phyloP scores from a whole-genome alignment of 2,113 vertebrate genomes.

The Rhinopomastus cyanomelas region DNA sequence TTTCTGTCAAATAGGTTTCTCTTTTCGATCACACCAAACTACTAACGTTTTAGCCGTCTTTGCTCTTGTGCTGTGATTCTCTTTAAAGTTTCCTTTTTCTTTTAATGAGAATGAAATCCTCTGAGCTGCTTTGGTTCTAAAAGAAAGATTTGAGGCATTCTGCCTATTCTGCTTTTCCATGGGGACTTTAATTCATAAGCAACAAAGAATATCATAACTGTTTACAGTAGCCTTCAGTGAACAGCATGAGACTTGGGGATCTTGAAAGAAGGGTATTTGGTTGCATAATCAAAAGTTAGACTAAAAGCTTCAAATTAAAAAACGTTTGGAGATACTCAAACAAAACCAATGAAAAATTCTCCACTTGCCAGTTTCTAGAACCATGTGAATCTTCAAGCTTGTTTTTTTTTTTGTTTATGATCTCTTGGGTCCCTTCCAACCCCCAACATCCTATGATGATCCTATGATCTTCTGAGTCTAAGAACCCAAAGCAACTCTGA shows the following conservation, averaged over 20 bases:
- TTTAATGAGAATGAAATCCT: not conserved
- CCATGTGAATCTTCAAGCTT: not conserved
- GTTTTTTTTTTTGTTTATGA: no score
- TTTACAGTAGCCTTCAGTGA: constrained; percentile 38
- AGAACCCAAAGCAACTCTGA: not conserved
- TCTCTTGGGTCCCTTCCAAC: no score
- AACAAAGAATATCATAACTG: constrained; percentile 29
- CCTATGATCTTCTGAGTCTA: not conserved
- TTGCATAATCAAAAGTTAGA: constrained; percentile 33
- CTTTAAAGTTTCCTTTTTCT: not conserved
- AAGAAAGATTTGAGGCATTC: constrained; percentile 10
- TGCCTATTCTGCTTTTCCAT: not conserved
- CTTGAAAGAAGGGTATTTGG: constrained; percentile 24
- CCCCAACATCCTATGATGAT: no score
- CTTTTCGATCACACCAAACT: not conserved
- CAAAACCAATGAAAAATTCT: not conserved
- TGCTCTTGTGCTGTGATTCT: not conserved
- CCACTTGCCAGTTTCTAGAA: not conserved
- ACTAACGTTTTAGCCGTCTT: not conserved
- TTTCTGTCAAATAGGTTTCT: not conserved
- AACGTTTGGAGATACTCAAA: constrained; percentile 22
- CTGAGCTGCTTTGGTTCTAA: constrained; percentile 3
- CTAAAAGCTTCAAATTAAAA: not conserved
- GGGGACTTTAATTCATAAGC: constrained; percentile 13
- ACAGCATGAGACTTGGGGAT: not conserved